phyloP scores from a whole-genome alignment of 2,888 invertebrate species.

The Glaucopsyche alexis region DNA sequence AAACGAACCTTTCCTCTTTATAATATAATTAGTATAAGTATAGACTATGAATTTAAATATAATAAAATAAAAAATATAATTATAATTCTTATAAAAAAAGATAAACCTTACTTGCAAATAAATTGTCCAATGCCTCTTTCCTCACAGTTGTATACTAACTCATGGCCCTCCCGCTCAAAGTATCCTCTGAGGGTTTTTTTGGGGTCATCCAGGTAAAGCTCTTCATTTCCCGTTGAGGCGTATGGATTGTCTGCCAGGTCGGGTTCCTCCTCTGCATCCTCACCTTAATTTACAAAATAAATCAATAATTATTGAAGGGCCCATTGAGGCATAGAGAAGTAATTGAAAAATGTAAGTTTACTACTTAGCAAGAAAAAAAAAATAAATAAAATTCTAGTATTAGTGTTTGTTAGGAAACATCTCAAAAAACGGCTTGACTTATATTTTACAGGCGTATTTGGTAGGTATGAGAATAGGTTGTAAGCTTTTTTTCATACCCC shows the following conservation, averaged over 20 bases:
- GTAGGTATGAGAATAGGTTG: too few relatives aligned
- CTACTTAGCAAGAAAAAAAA: too few relatives aligned
- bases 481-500: too few relatives aligned
- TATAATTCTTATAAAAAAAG: too few relatives aligned
- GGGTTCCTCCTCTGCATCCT: constrained; percentile 92
- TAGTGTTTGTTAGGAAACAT: too few relatives aligned
- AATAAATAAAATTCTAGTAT: too few relatives aligned
- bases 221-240: constrained; percentile 90
- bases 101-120: constrained; percentile 82
- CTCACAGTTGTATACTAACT: constrained; percentile 91
- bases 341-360: neutral
- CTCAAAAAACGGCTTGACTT: too few relatives aligned
- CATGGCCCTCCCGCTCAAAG: constrained; percentile 95
- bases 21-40: too few relatives aligned
- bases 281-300: constrained; percentile 68
- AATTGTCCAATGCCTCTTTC: constrained; percentile 93
- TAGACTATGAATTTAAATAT: too few relatives aligned
- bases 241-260: constrained; percentile 91
- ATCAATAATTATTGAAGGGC: neutral
- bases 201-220: constrained; percentile 95
- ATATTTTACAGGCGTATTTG: too few relatives aligned
- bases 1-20: too few relatives aligned
- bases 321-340: neutral
- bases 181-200: constrained; percentile 96
- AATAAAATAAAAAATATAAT: too few relatives aligned